Base-by-base conservation (phyloP, 2,888 invertebrate genomes). In the Psylliodes chrysocephalus region DNA sequence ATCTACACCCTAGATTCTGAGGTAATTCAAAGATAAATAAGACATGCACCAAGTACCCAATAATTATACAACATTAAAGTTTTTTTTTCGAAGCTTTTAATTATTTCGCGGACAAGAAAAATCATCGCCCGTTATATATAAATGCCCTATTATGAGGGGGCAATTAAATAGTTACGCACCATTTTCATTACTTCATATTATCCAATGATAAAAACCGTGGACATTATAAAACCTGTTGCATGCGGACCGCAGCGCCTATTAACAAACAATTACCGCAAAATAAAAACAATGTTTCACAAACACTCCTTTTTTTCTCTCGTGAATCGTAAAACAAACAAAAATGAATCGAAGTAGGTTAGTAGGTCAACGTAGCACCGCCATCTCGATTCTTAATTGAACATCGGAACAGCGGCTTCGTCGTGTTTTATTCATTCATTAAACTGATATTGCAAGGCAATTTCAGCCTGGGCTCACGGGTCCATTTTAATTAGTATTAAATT, bases 341-440 rank as follows among this genome's bases (percentile, higher is more conserved):
- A 40, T 2, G 22, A 46, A 46, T 46, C n/a, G 7, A 46, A 46
- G 46, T 46, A 46, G 46, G 46, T 46, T 22, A 46, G 22, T n/a
- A 22, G 46, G 46, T 46, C 46, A 22, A 1, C 44, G 8, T 10
- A 33, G 7, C 33, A 33, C 33, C 33, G 33, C 14, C 35, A 46
- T 46, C 22, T 46, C 46, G 46, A 46, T 46, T 19, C 46, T 46
- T 46, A 22, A 46, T 46, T 46, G 22, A 46, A 46, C 46, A 46
- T 46, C 19, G 22, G 22, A 46, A 46, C 46, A 46, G 19, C 19
- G 22, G 2, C 46, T n/a, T 46, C 22, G 46, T 19, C 44, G 18
- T 44, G 44, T 46, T n/a, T 46, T 22, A 22, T 46, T 46, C 22
- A 46, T 46, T 46, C 46, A 46, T 46, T 46, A 19, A 46, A 19